Evolutionary conservation across 1,140 invertebrate genomes (phyloP), one percentile per base, ranked within the genome.

Genomic region (Drosophila seguyi): DNA sequence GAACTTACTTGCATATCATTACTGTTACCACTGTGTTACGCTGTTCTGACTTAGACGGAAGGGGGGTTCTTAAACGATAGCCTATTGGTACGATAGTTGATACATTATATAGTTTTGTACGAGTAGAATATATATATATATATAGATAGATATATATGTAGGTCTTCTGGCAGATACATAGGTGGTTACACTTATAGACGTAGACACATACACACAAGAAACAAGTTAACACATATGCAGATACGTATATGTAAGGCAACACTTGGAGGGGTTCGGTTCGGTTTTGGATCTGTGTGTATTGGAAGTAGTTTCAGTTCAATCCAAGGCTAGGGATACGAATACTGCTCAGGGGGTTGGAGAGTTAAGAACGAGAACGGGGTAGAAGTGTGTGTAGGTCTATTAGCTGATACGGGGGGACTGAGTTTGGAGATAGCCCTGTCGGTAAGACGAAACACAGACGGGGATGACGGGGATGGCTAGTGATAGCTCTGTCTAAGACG

Each of bases 151-250:
- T 36, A 53, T 53, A 53, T 53, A 56, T 72, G 44, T 65, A 41
- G 31, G 36, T 55, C 48, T 71, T 72, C 65, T 59, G 53, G 66
- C 66, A 72, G 65, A 52, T 75, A 75, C 29, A 75, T 75, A 75
- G 57, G 62, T 75, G 53, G 71, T 75, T 58, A 61, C 58, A 78
- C 50, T 62, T 58, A 71, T 56, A 79, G 58, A 69, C 63, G 65
- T 61, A 72, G 27, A 77, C 50, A 71, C 75, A 78, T 53, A 77
- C 53, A 74, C 73, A 76, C 52, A 75, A n/a, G n/a, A 75, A 76
- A 76, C 60, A 59, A 38, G 38, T 75, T 53, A 75, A 75, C 60
- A 75, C 73, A 76, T 75, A 75, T 75, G 72, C 60, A 66, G 41
- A 75, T 47, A 71, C 44, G 65, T 56, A 48, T 72, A 57, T 22